Percentiles rank a stretch among this genome's conserved stretches.
phyloP scores from a whole-genome alignment of 2,888 invertebrate species.

The Heliconius charithonia region DNA sequence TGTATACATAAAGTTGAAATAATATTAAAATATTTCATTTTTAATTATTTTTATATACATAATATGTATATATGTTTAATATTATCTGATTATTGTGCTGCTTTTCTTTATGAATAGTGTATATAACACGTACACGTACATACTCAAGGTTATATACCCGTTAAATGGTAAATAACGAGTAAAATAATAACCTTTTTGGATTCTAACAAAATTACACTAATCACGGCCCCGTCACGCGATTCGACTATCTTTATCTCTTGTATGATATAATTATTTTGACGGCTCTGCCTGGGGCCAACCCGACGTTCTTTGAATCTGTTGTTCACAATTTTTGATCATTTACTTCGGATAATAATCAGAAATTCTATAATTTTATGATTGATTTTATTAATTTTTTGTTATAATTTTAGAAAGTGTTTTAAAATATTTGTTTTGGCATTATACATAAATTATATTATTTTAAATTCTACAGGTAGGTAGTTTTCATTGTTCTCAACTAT shows the following conservation, averaged over 20 bases:
- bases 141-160: slow-evolving; percentile 31
- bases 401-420: not conserved
- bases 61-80: not conserved
- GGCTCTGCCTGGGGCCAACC: slow-evolving; percentile 64
- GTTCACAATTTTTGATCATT: slow-evolving; percentile 44
- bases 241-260: slow-evolving; percentile 72
- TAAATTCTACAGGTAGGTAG: not conserved
- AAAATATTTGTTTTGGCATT: not conserved
- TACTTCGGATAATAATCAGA: slow-evolving; percentile 33
- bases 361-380: not conserved
- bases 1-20: slow-evolving; percentile 21
- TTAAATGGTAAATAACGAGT: slow-evolving; percentile 49
- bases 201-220: slow-evolving; percentile 76
- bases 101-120: not conserved
- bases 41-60: not conserved
- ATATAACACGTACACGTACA: slow-evolving; percentile 16
- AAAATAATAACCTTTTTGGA: slow-evolving; percentile 57
- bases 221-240: slow-evolving; percentile 75
- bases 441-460: not conserved
- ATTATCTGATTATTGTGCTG: not conserved
- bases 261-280: slow-evolving; percentile 71
- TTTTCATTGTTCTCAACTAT: not conserved
- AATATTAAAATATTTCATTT: not conserved
- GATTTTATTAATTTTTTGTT: too few species aligned
- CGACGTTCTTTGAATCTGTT: slow-evolving; percentile 62